These are phyloP conservation scores for Python bivittatus DNA, from an alignment of 2,113 vertebrate species.

Conservation along the genomic window DNA sequence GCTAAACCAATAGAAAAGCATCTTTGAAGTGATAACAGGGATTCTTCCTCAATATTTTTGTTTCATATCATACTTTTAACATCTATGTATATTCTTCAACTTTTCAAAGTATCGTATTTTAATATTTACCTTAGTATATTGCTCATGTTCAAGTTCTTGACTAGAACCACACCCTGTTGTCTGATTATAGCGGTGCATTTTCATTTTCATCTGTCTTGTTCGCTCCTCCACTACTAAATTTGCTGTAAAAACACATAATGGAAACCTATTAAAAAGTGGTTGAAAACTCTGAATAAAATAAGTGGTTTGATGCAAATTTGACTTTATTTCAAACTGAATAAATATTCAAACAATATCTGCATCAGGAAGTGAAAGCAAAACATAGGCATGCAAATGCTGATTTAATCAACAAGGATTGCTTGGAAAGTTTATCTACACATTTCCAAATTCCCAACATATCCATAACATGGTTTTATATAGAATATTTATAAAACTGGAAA, in stretches of 20 bases:
- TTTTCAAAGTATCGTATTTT: slow-evolving; percentile 53
- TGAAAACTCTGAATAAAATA: slow-evolving; percentile 25
- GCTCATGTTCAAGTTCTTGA: slow-evolving; percentile 90
- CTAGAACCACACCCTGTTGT: slow-evolving; percentile 91
- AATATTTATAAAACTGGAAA: slow-evolving; percentile 38
- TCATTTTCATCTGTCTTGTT: slow-evolving; percentile 90
- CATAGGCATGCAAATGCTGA: slow-evolving; percentile 57
- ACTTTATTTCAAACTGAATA: slow-evolving; percentile 49
- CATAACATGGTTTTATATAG: slow-evolving; percentile 1
- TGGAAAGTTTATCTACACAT: slow-evolving; percentile 41
- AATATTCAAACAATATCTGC: slow-evolving; percentile 63
- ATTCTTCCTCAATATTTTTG: background rate
- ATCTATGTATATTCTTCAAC: slow-evolving; percentile 34
- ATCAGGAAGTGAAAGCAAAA: slow-evolving; percentile 64
- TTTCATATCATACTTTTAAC: slow-evolving; percentile 26
- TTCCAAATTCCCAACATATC: slow-evolving; percentile 45
- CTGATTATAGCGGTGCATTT: slow-evolving; percentile 90
- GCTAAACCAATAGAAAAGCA: background rate
- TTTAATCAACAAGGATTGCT: slow-evolving; percentile 18
- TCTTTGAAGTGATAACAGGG: background rate
- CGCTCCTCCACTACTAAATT: slow-evolving; percentile 92
- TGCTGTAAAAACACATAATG: slow-evolving; percentile 82
- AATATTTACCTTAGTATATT: slow-evolving; percentile 82
- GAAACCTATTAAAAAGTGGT: slow-evolving; percentile 71
- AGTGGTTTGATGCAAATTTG: slow-evolving; percentile 58